Conservation (phyloP, 92 coral and sea anemone genomes). For the Desmophyllum pertusum region DNA sequence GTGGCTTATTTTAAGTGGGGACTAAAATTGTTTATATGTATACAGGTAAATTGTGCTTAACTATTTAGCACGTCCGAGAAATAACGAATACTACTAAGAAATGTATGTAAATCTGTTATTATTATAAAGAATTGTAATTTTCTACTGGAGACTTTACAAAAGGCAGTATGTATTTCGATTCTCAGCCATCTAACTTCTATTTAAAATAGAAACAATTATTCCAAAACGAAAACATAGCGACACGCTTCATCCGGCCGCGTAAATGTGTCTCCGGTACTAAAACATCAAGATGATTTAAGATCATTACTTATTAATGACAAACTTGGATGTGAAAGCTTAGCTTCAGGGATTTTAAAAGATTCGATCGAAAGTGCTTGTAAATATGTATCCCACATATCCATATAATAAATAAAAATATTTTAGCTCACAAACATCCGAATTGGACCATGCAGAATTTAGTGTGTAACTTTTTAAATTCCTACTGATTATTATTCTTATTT, state of each 20-base stretch:
- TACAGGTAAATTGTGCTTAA: not conserved
- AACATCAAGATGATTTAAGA: not conserved
- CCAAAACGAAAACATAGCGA: not conserved
- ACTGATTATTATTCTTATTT: not conserved
- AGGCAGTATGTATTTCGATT: too few relatives aligned
- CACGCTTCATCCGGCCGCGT: not conserved
- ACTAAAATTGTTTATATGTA: not conserved
- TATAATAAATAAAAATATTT: not conserved
- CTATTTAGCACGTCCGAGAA: not conserved
- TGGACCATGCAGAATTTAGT: not conserved
- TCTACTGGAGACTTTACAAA: not conserved
- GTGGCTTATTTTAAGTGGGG: not conserved
- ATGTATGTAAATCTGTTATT: not conserved
- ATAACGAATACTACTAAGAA: not conserved
- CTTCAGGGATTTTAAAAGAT: not conserved
- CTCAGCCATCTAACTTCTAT: too few relatives aligned
- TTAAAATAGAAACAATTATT: too few relatives aligned
- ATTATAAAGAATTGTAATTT: not conserved
- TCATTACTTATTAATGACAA: constrained; percentile 28
- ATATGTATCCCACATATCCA: not conserved
- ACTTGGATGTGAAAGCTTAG: constrained; percentile 2
- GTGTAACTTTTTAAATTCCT: not conserved
- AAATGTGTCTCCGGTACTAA: not conserved
- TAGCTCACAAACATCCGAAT: not conserved
- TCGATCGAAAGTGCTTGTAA: not conserved